Conservation (phyloP, 2,797 vertebrate genomes). For the Tinamus major region DNA sequence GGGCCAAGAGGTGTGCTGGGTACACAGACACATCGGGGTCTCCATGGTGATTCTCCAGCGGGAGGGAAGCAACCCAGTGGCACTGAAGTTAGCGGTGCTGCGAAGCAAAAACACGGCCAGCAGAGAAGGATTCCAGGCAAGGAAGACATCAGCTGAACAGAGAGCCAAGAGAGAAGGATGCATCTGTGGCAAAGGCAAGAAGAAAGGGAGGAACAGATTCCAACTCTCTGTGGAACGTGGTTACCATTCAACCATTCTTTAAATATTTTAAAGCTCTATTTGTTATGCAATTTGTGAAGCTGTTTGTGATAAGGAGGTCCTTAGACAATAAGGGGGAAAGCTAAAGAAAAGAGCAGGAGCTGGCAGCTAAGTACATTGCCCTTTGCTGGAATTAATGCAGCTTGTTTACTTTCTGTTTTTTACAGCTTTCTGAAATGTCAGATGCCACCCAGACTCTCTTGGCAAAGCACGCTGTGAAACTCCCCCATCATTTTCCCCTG, state of each 20-base stretch:
- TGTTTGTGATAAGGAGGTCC: constrained; percentile 31
- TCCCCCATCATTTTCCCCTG: background rate
- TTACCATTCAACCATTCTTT: background rate
- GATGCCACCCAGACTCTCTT: background rate
- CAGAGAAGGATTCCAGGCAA: background rate
- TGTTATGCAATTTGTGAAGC: constrained; percentile 48
- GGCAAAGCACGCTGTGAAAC: background rate
- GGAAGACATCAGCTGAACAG: background rate
- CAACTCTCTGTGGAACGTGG: background rate
- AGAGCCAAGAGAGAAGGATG: background rate
- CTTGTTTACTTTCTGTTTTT: constrained; percentile 33
- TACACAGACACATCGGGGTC: background rate
- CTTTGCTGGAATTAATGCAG: constrained; percentile 64
- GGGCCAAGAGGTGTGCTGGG: constrained; percentile 2
- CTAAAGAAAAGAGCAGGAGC: constrained; percentile 15
- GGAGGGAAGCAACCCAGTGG: background rate
- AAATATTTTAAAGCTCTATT: constrained; percentile 43
- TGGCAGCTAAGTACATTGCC: constrained; percentile 12
- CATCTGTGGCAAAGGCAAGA: background rate
- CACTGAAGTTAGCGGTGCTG: background rate
- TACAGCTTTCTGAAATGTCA: constrained; percentile 67
- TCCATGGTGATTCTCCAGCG: constrained; percentile 5
- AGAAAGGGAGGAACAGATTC: background rate
- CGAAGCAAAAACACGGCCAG: background rate
- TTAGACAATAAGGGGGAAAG: constrained; percentile 5